Evolutionary conservation across 2,113 vertebrate genomes (phyloP).

Genomic region (Anas platyrhynchos): DNA sequence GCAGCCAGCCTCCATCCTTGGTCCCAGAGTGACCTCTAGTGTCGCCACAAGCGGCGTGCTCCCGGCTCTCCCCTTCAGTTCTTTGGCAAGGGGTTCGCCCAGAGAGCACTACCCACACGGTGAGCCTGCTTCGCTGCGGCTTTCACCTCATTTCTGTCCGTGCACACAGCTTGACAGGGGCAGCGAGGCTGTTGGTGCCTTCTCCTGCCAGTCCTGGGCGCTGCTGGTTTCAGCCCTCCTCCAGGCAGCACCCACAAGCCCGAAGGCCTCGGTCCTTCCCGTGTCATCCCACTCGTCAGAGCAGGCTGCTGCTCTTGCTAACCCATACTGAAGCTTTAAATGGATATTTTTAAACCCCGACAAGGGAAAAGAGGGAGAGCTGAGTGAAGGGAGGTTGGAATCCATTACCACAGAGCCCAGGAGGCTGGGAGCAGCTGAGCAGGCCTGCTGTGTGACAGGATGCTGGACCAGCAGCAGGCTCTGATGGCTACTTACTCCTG

Average conservation of each 20-base stretch:
- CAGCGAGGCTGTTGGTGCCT: neutral
- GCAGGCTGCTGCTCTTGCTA: neutral
- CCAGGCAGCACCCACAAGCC: neutral
- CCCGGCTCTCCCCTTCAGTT: neutral
- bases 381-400: neutral
- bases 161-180: neutral
- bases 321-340: neutral
- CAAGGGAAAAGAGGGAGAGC: neutral
- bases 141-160: neutral
- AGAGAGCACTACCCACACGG: neutral
- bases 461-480: neutral
- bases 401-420: neutral
- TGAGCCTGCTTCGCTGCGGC: neutral
- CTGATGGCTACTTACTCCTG: neutral
- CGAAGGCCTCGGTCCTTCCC: neutral
- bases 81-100: too few species aligned
- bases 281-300: neutral
- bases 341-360: neutral
- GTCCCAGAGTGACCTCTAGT: slow-evolving; percentile 81
- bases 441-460: neutral
- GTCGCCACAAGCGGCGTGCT: slow-evolving; percentile 22
- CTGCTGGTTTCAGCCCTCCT: neutral
- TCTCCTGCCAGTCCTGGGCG: neutral
- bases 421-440: neutral
- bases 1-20: slow-evolving; percentile 2